Percentiles rank a stretch among this genome's conserved stretches.
Conservation (phyloP, 2,797 vertebrate genomes). For the Florisuga fusca region DNA sequence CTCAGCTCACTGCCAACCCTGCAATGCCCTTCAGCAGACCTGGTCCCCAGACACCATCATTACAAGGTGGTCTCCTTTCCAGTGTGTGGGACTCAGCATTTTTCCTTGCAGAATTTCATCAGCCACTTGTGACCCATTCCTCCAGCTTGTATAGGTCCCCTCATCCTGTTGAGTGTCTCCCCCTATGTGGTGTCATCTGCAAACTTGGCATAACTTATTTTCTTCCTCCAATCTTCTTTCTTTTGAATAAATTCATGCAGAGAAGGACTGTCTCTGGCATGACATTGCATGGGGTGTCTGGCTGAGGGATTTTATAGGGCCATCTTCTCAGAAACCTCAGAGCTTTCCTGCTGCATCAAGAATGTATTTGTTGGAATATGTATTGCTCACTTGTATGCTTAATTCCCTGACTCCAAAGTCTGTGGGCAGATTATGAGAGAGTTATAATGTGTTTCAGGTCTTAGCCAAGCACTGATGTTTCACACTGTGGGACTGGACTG, state of each 20-base stretch:
- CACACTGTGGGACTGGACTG: neutral
- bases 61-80: neutral
- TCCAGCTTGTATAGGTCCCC: neutral
- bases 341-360: neutral
- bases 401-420: neutral
- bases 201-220: neutral
- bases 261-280: neutral
- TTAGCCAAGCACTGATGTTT: neutral
- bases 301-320: neutral
- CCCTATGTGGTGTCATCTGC: neutral
- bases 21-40: neutral
- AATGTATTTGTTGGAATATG: neutral
- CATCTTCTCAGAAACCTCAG: neutral
- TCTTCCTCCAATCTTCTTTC: neutral
- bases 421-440: neutral
- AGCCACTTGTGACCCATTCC: neutral
- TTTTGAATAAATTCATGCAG: neutral
- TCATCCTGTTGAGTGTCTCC: neutral
- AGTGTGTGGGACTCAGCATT: neutral
- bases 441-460: neutral
- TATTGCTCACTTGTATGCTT: neutral
- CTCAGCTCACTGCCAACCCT: neutral
- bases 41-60: fast-evolving
- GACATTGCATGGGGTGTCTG: neutral
- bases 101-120: neutral